Evolutionary conservation across 2,797 vertebrate genomes (phyloP).

Genomic region (Diplodus sargus): DNA sequence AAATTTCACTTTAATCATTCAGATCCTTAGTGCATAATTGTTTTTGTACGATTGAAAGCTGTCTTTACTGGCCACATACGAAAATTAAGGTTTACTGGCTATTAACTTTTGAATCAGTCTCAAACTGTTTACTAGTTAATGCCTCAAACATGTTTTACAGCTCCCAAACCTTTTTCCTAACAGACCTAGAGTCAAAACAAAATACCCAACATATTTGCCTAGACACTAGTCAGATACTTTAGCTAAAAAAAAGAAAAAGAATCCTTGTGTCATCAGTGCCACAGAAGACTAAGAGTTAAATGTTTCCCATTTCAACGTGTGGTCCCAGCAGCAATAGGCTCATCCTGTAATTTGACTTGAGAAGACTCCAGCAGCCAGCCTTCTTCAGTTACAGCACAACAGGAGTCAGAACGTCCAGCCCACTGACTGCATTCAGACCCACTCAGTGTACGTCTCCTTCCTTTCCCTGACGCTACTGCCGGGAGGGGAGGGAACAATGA

Average conservation of each 20-base stretch:
- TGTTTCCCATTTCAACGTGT: conserved; percentile 34
- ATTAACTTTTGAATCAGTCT: background rate
- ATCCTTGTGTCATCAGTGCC: background rate
- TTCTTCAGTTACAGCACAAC: conserved; percentile 64
- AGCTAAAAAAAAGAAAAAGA: background rate
- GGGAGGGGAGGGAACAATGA: conserved; percentile 77
- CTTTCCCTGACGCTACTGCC: conserved; percentile 53
- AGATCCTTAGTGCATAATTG: background rate
- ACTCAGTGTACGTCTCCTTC: conserved; percentile 55
- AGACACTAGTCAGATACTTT: conserved; percentile 9
- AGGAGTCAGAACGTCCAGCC: conserved; percentile 57
- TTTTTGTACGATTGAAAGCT: background rate
- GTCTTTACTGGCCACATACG: background rate
- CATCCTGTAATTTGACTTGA: conserved; percentile 66
- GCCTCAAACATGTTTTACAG: conserved; percentile 7
- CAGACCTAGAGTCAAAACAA: conserved; percentile 20
- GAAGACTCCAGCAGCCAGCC: conserved; percentile 44
- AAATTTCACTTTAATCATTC: background rate
- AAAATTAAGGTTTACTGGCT: background rate
- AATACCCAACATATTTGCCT: background rate
- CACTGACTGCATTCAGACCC: conserved; percentile 55
- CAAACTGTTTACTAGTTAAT: background rate
- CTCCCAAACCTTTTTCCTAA: background rate
- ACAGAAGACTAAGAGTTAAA: conserved; percentile 20
- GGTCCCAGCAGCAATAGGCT: conserved; percentile 20